phyloP scores from a whole-genome alignment of 2,888 invertebrate genomes.

The Acanthosepion esculentum region DNA sequence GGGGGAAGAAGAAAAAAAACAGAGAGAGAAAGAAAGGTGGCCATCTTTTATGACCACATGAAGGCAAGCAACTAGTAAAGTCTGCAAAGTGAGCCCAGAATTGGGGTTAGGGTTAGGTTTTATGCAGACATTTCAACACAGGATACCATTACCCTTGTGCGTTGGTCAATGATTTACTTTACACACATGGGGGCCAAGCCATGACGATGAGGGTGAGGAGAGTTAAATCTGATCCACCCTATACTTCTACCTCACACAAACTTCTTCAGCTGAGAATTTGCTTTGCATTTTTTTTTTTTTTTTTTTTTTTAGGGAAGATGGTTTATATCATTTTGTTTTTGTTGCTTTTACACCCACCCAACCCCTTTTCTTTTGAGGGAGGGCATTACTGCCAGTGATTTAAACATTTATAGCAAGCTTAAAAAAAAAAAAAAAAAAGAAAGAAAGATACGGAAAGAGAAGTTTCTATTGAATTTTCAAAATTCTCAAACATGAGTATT shows the following conservation, averaged over 20 bases:
- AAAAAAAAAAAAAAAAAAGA: not conserved
- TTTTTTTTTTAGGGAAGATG: not conserved
- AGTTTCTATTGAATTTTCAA: slow-evolving; percentile 7
- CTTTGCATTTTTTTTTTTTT: not conserved
- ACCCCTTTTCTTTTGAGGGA: not conserved
- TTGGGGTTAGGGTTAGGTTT: not conserved
- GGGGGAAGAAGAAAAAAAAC: not conserved
- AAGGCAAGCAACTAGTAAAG: not conserved
- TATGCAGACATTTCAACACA: slow-evolving; percentile 44
- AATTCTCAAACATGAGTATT: not conserved
- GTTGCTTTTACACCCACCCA: too few relatives aligned
- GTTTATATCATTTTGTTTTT: not conserved
- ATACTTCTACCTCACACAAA: not conserved
- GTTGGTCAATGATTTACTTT: slow-evolving; percentile 42
- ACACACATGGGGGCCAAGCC: slow-evolving; percentile 38
- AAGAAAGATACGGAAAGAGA: not conserved
- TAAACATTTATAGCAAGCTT: not conserved
- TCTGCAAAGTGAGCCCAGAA: not conserved
- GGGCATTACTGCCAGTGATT: not conserved
- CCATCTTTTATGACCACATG: slow-evolving; percentile 8
- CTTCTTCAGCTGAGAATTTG: slow-evolving; percentile 13
- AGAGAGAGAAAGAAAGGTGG: not conserved
- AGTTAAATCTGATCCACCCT: not conserved
- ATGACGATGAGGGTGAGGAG: not conserved
- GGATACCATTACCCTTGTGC: slow-evolving; percentile 39